Base-by-base conservation (phyloP, 2,888 invertebrate species). In the Nymphalis urticae region DNA sequence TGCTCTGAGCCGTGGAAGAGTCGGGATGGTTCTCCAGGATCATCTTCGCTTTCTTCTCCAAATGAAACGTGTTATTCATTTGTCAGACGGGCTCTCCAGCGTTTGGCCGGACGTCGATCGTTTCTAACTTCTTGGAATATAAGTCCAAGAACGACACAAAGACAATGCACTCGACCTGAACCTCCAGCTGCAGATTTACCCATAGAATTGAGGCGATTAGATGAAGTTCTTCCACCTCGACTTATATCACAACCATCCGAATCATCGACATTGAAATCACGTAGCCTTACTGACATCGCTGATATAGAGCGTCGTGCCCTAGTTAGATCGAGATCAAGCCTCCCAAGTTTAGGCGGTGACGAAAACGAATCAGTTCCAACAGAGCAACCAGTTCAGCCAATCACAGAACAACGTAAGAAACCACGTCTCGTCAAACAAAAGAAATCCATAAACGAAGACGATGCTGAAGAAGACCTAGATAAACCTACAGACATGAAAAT, bases 41-140 rank as follows among this genome's bases (percentile, higher is more conserved):
- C 97, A 72, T 97, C 97, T 27, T 97, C 97, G 73, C 93, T 97
- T 50, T 97, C 97, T 62, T 97, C 97, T 73, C 98, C 98, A 6
- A 97, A 97, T 82, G 98, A 98, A 90, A 97, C 97, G 5, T 98
- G 98, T 85, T 98, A 98, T 88, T 97, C 97, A 79, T 98, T 98
- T 85, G 97, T 98, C 7, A 93, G 98, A 60, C 94, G 97, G 79
- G 98, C 98, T 16, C 94, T 98, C 62, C 96, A 97, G 93, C 96
- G 97, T 89, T 88, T 97, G 62, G 97, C 97, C 5, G 96, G 97
- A 4, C 94, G 96, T 9, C 93, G 94, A 0, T 94, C 94, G 9
- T 97, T 97, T 82, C 91, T 97, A 17, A 97, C 97, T 62, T 96
- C 96, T 0, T 97, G 97, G 97, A 95, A 95, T 64, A 77, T 88